Conservation (phyloP, 2,113 vertebrate species). For the Neolamprologus kungweensis region DNA sequence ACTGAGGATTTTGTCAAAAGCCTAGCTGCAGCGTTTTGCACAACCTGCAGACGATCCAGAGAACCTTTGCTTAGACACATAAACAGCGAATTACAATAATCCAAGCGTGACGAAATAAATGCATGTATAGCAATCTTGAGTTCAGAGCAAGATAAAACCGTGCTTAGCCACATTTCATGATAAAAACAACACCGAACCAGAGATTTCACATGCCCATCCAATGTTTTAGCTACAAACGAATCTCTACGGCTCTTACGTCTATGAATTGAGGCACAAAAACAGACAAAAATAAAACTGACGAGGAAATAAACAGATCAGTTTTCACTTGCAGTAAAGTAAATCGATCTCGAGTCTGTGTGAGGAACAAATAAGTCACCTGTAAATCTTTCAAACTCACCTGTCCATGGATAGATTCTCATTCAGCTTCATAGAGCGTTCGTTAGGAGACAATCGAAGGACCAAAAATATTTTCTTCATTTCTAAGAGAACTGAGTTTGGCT, state of each 20-base stretch:
- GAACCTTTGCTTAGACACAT: too few relatives aligned
- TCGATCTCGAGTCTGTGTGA: accelerated
- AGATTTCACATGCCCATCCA: too few relatives aligned
- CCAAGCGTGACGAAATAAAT: too few relatives aligned
- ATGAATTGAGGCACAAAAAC: not conserved
- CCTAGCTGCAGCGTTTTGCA: accelerated
- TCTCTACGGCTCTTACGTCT: accelerated
- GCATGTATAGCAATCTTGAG: too few relatives aligned
- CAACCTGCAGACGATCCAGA: too few relatives aligned
- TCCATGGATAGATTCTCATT: not conserved
- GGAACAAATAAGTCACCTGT: not conserved
- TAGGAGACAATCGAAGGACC: not conserved
- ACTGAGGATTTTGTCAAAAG: too few relatives aligned
- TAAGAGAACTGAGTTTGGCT: not conserved
- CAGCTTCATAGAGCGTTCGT: accelerated
- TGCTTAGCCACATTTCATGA: too few relatives aligned
- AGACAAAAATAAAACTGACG: not conserved
- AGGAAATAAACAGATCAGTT: not conserved
- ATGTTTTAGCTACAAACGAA: not conserved
- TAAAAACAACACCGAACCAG: too few relatives aligned
- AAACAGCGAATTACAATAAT: too few relatives aligned
- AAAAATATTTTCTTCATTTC: not conserved
- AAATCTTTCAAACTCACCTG: not conserved
- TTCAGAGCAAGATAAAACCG: too few relatives aligned
- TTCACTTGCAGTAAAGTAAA: not conserved